Percentiles rank a stretch among this genome's conserved stretches.
These are phyloP conservation scores for Eulemur macaco DNA, from an alignment of 2,113 vertebrate species.

Conservation along the genomic window DNA sequence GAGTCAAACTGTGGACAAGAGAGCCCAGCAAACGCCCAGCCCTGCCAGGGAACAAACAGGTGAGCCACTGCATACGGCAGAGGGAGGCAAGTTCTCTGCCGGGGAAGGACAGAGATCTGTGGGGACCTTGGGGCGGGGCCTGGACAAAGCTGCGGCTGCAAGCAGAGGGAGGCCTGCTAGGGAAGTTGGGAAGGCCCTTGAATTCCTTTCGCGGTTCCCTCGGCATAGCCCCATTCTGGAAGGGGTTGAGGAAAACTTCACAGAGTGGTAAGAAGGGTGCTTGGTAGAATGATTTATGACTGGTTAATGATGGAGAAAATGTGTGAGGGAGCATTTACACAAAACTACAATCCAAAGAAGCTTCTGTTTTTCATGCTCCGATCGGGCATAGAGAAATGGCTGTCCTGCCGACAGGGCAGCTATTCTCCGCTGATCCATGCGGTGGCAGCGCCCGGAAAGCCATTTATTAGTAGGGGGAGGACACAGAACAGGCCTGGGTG, in stretches of 20 bases:
- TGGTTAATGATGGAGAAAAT: slow-evolving; percentile 23
- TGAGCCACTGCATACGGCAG: not conserved
- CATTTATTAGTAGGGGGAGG: slow-evolving; percentile 58
- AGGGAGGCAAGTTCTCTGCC: not conserved
- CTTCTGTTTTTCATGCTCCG: slow-evolving; percentile 48
- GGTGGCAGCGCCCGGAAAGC: not conserved
- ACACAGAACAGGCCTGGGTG: slow-evolving; percentile 33
- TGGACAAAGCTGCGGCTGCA: not conserved
- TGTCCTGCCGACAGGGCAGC: not conserved
- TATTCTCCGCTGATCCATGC: not conserved
- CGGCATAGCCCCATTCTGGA: not conserved
- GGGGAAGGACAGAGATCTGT: not conserved
- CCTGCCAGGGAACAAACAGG: not conserved
- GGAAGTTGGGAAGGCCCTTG: not conserved
- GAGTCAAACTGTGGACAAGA: not conserved
- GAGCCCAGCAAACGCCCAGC: not conserved
- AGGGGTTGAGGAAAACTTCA: not conserved
- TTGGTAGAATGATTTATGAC: slow-evolving; percentile 34
- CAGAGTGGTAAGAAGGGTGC: not conserved
- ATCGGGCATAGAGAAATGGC: slow-evolving; percentile 47
- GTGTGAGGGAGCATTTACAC: not conserved
- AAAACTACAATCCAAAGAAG: not conserved
- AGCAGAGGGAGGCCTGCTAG: not conserved
- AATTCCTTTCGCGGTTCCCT: not conserved
- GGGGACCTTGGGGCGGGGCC: no score